Percentiles rank a stretch among this genome's conserved stretches.
Conservation (phyloP, 1,140 invertebrate species). For the Oryctes rhinoceros region DNA sequence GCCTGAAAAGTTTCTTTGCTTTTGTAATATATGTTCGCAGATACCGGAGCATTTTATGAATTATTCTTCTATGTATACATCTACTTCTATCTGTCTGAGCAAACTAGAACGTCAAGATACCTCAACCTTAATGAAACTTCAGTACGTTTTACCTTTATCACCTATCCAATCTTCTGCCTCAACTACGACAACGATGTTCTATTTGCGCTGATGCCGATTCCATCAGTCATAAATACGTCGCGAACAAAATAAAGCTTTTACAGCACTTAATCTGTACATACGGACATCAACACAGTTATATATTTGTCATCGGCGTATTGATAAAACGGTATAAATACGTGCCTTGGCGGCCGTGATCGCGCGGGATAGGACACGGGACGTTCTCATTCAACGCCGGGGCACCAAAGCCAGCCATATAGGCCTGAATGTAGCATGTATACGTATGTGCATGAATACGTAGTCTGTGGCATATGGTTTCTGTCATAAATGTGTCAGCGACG, state of each 20-base stretch:
- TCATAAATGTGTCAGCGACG: conserved; percentile 9
- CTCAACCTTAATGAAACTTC: not conserved
- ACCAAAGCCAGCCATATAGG: not conserved
- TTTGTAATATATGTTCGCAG: too few species aligned
- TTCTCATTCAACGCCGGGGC: not conserved
- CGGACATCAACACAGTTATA: conserved; percentile 18
- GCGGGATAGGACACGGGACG: not conserved
- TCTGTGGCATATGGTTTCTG: not conserved
- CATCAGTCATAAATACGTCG: conserved; percentile 14
- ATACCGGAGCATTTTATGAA: too few species aligned
- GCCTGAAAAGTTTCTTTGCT: too few species aligned
- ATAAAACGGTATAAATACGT: conserved; percentile 11
- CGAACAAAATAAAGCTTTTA: conserved; percentile 22
- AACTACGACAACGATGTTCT: conserved; percentile 1
- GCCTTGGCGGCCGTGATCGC: not conserved
- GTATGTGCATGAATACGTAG: not conserved
- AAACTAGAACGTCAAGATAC: not conserved
- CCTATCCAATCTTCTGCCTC: not conserved
- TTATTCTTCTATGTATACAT: too few species aligned
- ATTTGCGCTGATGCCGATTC: conserved; percentile 7
- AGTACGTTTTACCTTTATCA: not conserved
- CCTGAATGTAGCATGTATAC: not conserved
- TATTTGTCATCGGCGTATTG: conserved; percentile 18
- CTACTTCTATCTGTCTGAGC: too few species aligned
- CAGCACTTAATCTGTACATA: conserved; percentile 18